These are phyloP conservation scores for Anastatus disparis DNA, from an alignment of 1,140 invertebrate species.

Conservation along the genomic window DNA sequence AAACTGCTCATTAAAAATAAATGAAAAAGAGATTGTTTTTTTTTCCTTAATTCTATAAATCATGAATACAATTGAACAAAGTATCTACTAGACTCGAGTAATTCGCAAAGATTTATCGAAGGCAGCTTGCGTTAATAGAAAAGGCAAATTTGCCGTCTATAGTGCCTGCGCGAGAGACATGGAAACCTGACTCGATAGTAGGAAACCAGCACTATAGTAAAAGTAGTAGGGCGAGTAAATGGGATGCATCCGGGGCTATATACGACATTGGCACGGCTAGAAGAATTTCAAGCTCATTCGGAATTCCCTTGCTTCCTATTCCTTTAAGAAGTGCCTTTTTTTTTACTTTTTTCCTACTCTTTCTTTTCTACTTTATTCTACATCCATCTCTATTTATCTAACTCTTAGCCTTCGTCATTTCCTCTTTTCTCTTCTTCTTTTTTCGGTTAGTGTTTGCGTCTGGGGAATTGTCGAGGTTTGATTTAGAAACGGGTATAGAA, in stretches of 20 bases:
- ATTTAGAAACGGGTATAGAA: background rate
- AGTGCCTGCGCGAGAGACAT: background rate
- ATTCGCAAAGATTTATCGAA: background rate
- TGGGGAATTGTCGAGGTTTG: background rate
- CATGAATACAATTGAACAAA: background rate
- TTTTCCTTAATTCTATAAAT: background rate
- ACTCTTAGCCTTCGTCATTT: background rate
- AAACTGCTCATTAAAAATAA: no score
- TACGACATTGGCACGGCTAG: background rate
- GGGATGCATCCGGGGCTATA: slow-evolving; percentile 3
- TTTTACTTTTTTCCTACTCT: no score
- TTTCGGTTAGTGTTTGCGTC: background rate
- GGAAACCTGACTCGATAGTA: slow-evolving; percentile 8
- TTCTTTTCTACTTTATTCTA: background rate
- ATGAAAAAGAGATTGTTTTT: background rate
- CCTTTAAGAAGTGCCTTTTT: background rate
- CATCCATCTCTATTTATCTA: background rate
- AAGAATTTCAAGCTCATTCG: no score
- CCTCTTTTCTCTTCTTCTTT: no score
- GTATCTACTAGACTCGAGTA: background rate
- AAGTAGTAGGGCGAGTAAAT: no score
- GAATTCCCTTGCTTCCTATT: no score
- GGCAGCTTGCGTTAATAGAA: background rate
- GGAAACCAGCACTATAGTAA: no score
- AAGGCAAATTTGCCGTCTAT: slow-evolving; percentile 14